Evolutionary conservation across 2,888 invertebrate species (phyloP), one percentile per base, ranked within the genome.

Genomic region (Chrysodeixis includens): DNA sequence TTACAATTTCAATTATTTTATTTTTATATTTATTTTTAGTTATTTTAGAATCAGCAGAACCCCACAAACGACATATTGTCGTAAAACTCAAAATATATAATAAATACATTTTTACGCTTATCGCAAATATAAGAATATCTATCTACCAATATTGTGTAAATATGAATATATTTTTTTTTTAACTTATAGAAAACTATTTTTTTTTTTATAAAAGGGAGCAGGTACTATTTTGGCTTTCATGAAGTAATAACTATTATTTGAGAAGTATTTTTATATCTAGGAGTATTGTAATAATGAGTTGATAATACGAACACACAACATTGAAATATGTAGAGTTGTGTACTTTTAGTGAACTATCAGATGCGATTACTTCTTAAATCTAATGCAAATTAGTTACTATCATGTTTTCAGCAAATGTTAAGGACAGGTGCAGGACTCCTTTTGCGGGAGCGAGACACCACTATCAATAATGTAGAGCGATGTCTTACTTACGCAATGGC

Each of bases 141-240:
- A 35, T 4, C 12, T 35, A 35, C 12, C 5, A 5, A n/a, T 40
- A 0, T 40, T n/a, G n/a, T n/a, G 40, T 40, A 40, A 40, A 40
- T 40, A 40, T n/a, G n/a, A n/a, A n/a, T n/a, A n/a, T 40, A n/a
- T 40, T 40, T 40, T 40, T 40, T 40, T 40, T 40, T 40, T n/a
- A n/a, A 40, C 40, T n/a, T n/a, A 57, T 73, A 58, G 51, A 54
- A 46, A 62, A 32, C n/a, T 52, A 53, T 40, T 26, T 62, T 76
- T 70, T 74, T 64, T 73, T 59, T 22, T 65, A 56, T 62, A 64
- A 57, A 66, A 54, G 57, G 71, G 54, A 76, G 67, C 81, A 82
- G 79, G 82, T 84, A 84, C 79, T 77, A 66, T 70, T 78, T 77
- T 81, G 83, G 78, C 79, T 73, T 69, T 57, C 40, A 62, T 35